A percentile compares a stretch with the other conserved stretches of the same genome.
Conservation (phyloP, 2,113 vertebrate genomes). For the Tachysurus fulvidraco region DNA sequence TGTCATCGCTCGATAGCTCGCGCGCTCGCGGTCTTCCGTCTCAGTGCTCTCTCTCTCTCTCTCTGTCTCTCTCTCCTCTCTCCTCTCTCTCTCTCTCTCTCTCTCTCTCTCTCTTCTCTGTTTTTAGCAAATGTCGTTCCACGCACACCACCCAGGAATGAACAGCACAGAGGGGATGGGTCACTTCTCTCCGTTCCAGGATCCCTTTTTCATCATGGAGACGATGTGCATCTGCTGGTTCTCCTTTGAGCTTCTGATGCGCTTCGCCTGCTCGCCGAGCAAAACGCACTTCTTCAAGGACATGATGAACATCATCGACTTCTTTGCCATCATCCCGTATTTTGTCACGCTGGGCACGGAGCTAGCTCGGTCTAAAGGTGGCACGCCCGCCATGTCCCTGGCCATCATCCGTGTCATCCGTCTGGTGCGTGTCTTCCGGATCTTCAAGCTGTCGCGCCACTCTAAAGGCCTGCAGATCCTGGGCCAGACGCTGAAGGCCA, state of each 20-base stretch:
- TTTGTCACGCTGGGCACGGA: constrained; percentile 88
- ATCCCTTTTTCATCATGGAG: constrained; percentile 90
- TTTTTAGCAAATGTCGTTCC: constrained; percentile 54
- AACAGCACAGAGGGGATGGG: constrained; percentile 57
- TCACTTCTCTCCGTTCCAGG: constrained; percentile 69
- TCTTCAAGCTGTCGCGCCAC: constrained; percentile 91
- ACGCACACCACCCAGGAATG: constrained; percentile 47
- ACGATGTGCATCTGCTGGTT: constrained; percentile 92
- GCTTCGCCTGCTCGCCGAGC: constrained; percentile 79
- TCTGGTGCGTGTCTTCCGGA: constrained; percentile 83
- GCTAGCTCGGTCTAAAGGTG: constrained; percentile 78
- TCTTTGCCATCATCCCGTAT: constrained; percentile 89
- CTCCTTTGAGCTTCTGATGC: constrained; percentile 84
- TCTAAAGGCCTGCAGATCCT: constrained; percentile 90
- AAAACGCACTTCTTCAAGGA: constrained; percentile 87
- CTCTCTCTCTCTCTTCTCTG: not conserved
- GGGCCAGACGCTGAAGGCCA: constrained; percentile 89
- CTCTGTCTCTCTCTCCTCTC: no score
- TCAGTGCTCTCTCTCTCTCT: no score
- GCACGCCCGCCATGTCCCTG: constrained; percentile 81
- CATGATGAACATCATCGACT: constrained; percentile 93
- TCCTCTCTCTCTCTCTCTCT: not conserved
- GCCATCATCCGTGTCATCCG: constrained; percentile 88
- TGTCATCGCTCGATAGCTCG: no score
- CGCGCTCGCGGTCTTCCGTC: no score